Evolutionary conservation across 2,888 invertebrate species (phyloP), one percentile per base, ranked within the genome.

Genomic region (Alcis repandata): DNA sequence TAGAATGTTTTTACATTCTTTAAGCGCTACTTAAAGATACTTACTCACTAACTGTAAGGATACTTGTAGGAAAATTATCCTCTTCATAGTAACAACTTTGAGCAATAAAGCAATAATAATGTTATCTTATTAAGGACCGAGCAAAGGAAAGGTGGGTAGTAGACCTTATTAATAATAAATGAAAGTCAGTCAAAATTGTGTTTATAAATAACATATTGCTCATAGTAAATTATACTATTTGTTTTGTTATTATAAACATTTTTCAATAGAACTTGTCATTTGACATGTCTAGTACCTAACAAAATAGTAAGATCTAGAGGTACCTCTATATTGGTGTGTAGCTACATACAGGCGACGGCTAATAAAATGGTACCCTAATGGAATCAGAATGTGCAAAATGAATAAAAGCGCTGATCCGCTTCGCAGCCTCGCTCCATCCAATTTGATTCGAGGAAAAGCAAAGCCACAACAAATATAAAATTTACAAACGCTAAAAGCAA

Each of bases 361-460:
- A 58, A 63, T 63, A 63, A 63, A 57, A 58, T 32, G 40, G 45
- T 36, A 52, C 38, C 49, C 59, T 60, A 60, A 65, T 73, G 66
- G 69, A 78, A 80, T 74, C 75, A 72, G 73, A 75, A 76, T 83
- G 70, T 74, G 56, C 65, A 65, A 65, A 65, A 76, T 79, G 81
- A 85, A 84, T 82, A 82, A 84, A 78, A 75, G 75, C 76, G 76
- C 71, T 81, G 79, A 81, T 79, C 78, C 80, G 75, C 78, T 78
- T 79, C 63, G 52, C 78, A 79, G 76, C 78, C 78, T 80, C 57
- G 45, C 65, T 60, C 56, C 60, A 60, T 83, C 80, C 82, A 80
- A 85, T 85, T 81, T 79, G 76, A 80, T 83, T 75, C 84, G 78
- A 77, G 79, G 73, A 69, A 77, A 78, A 77, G 79, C 78, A 81